Conservation (phyloP, 2,888 invertebrate species). For the Nymphalis urticae region DNA sequence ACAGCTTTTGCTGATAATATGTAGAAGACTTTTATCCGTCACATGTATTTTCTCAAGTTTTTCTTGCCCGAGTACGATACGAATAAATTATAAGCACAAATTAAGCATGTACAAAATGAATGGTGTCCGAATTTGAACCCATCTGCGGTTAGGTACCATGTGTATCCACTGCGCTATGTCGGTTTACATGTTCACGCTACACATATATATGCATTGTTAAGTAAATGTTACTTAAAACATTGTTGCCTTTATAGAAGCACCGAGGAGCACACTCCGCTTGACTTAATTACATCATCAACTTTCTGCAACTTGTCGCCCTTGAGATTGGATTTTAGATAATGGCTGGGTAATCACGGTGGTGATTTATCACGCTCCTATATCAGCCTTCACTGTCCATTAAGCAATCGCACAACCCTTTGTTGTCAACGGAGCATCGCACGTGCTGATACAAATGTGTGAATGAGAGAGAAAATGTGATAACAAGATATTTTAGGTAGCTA, state of each 20-base stretch:
- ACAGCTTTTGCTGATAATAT: too few species aligned
- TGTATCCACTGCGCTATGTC: too few species aligned
- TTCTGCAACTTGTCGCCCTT: constrained; percentile 62
- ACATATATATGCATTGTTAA: background rate
- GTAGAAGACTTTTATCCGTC: too few species aligned
- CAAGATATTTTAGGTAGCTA: background rate
- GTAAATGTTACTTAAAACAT: background rate
- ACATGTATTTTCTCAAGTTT: too few species aligned
- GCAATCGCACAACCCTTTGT: constrained; percentile 79
- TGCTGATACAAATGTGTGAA: constrained; percentile 3
- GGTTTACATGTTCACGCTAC: too few species aligned
- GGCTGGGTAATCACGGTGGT: constrained; percentile 76
- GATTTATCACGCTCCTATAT: constrained; percentile 80
- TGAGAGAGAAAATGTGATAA: background rate
- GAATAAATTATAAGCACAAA: too few species aligned
- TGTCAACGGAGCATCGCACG: constrained; percentile 39
- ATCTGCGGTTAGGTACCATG: too few species aligned
- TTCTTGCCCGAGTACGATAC: too few species aligned
- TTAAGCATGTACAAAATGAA: too few species aligned
- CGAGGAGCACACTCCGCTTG: constrained; percentile 28
- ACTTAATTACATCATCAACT: constrained; percentile 71
- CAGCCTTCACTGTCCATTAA: constrained; percentile 81
- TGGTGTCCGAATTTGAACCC: too few species aligned
- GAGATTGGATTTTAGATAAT: constrained; percentile 81
- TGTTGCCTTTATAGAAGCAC: constrained; percentile 26